Base-by-base conservation (phyloP, 2,888 invertebrate species). In the Poecilobothrus nobilitatus region DNA sequence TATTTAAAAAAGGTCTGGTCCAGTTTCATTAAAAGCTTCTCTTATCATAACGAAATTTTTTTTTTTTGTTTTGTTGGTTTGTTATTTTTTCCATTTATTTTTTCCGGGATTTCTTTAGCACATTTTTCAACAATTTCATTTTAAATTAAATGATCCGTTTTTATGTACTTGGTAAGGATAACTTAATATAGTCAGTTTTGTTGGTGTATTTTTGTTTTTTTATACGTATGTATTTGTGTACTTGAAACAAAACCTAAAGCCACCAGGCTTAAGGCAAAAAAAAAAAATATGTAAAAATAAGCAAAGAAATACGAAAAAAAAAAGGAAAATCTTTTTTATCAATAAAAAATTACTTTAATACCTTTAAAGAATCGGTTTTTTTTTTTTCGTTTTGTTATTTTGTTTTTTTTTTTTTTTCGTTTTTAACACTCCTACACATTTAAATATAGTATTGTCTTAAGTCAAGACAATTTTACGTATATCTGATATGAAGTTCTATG, bases 121-220 rank as follows among this genome's bases (percentile, higher is more conserved):
- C 18, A 53, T 53, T 53, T 53, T 53, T 53, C 18, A 53, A 53
- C 53, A 53, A 12, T 53, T 53, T 53, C 53, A 53, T 53, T 53
- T 53, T 53, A 53, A 53, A 53, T 53, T 53, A 53, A 53, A 53
- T 53, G 53, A 53, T 53, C 53, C 53, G 53, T 53, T 53, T 53
- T 53, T n/a, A 12, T 53, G 6, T 53, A 27, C 27, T 27, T 27
- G 27, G 27, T 27, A 27, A 27, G 27, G 27, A 27, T 27, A 27
- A 27, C 27, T 27, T 27, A 27, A 27, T 27, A 27, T 27, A 27
- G 27, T 27, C 27, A 27, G 27, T 53, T 53, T 53, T 9, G 2
- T 53, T 53, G 8, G 12, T 53, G 2, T 18, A 18, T 18, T 53
- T 53, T 53, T 18, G 15, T 15, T 53, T n/a, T 53, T 15, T 15